Base-by-base conservation (phyloP, 2,888 invertebrate genomes). In the Polymixis lichenea region DNA sequence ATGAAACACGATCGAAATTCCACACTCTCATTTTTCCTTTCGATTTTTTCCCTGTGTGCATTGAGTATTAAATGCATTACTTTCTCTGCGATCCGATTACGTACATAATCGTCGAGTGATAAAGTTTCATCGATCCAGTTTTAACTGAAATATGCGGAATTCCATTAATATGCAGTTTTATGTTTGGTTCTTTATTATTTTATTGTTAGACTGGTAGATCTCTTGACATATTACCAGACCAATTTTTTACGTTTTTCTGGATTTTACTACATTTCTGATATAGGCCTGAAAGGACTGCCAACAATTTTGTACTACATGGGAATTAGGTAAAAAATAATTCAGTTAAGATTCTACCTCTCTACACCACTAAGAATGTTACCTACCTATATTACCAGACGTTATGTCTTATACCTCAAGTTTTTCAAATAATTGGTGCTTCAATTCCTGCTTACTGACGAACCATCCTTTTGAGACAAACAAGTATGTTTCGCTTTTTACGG, bases 71-170 rank as follows among this genome's bases (percentile, higher is more conserved):
- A 93, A 91, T 92, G 90, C 91, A 91, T 91, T 92, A 95, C 96
- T 96, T 96, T 96, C 95, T 95, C 95, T 90, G 90, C 90, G 91
- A 92, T 93, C 91, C 92, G 94, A 95, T 95, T 95, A 94, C 95
- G 92, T 90, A 80, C 82, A 87, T 89, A 89, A 89, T 88, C 86
- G 79, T 85, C 80, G 77, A 80, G 89, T 91, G 92, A 92, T 93
- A 92, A 92, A 91, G 90, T 93, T 92, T 91, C 90, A 91, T 89
- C 86, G 90, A 82, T 89, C 91, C 77, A 90, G 88, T 89, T 92
- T 87, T 85, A 87, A 88, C 84, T 86, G 80, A 90, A 87, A 86
- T 87, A 89, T 88, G 89, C 89, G 89, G 89, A 92, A 89, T 91
- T 90, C 82, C 85, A 88, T 88, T 87, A 72, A 82, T 68, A 75